Base-by-base conservation (phyloP, 2,113 vertebrate species). In the Butorides virescens region DNA sequence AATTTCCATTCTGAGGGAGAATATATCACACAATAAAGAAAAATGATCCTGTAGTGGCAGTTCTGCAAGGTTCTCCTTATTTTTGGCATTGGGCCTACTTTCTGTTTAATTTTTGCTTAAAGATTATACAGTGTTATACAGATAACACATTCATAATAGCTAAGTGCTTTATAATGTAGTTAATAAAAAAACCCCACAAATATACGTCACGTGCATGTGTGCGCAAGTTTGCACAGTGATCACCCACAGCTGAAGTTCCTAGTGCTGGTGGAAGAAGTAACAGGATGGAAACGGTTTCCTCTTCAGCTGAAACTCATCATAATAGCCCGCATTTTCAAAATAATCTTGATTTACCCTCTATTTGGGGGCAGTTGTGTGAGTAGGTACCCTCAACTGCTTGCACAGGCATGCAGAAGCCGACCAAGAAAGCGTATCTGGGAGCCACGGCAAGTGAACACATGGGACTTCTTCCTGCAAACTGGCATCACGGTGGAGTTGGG, bases 41-140 rank as follows among this genome's bases (percentile, higher is more conserved):
- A 86, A 87, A 29, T n/a, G 0, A 18, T 91, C 47, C 67, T 59
- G 56, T 32, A 80, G 30, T 55, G 32, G 29, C 50, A 74, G 18
- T 39, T 67, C 63, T 59, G n/a, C 13, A 66, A 49, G 27, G 32
- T 83, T 83, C 36, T 83, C 61, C 62, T 88, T 65, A 27, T 37
- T 91, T 84, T 86, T 86, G 74, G 80, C 56, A 70, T 13, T 1
- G 3, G 63, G 55, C 55, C 34, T 1, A 52, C 15, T 55, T 81
- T 89, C 73, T 91, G 44, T 88, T 95, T 95, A 71, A 26, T 77
- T 80, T 96, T 87, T 79, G 36, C 68, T 89, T 93, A 79, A 96
- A 91, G 52, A 75, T 95, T 91, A 71, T 66, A 50, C 68, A 65
- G 37, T 70, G 52, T 71, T 71, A 75, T 49, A 46, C 17, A 91